Evolutionary conservation across 2,888 invertebrate genomes (phyloP).

Genomic region (Euclidia mi): DNA sequence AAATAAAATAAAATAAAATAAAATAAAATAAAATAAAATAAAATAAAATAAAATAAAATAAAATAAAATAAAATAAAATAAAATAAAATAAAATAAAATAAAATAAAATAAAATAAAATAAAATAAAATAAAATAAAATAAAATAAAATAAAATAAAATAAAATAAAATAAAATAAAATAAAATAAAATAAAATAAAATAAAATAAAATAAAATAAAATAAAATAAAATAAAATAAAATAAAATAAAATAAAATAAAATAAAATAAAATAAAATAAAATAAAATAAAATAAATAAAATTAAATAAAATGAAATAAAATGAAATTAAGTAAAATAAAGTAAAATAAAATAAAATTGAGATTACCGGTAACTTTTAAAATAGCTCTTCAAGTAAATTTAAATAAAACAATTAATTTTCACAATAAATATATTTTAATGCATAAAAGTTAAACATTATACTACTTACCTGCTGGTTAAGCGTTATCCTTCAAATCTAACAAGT

Average conservation of each 20-base stretch:
- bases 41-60: conserved; percentile 2
- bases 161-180: not conserved
- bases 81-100: not conserved
- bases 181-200: not conserved
- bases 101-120: conserved; percentile 3
- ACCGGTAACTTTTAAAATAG: too few relatives aligned
- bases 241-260: too few relatives aligned
- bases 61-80: not conserved
- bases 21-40: not conserved
- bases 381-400: too few relatives aligned
- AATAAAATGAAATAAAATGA: too few relatives aligned
- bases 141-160: not conserved
- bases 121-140: conserved; percentile 1
- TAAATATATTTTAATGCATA: too few relatives aligned
- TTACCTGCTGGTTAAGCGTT: too few relatives aligned
- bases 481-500: too few relatives aligned
- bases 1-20: conserved; percentile 1
- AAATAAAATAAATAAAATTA: too few relatives aligned
- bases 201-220: not conserved
- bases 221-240: not conserved
- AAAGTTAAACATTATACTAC: too few relatives aligned
- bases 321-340: conserved; percentile 3
- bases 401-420: too few relatives aligned
- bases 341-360: conserved; percentile 6
- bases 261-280: too few relatives aligned